phyloP scores from a whole-genome alignment of 1,140 invertebrate species.

The Zophobas atratus region DNA sequence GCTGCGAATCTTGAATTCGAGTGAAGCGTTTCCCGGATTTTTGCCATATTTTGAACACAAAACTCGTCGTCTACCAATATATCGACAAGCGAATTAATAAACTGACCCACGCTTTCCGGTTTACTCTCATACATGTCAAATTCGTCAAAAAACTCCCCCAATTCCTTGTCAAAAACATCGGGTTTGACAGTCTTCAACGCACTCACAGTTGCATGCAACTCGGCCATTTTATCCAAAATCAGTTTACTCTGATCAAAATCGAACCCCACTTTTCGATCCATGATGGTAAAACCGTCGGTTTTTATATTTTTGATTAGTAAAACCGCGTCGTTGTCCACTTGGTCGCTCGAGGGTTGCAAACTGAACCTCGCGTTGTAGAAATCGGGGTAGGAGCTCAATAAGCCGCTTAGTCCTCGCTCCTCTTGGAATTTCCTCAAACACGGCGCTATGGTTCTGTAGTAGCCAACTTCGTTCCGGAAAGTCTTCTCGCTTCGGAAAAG shows the following conservation, averaged over 20 bases:
- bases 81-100: not conserved
- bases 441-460: conserved; percentile 59
- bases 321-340: conserved; percentile 62
- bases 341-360: conserved; percentile 51
- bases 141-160: conserved; percentile 14
- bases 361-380: conserved; percentile 61
- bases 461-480: conserved; percentile 66
- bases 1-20: not conserved
- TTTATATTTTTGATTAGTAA: conserved; percentile 68
- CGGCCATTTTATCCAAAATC: conserved; percentile 5
- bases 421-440: conserved; percentile 58
- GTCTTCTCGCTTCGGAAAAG: conserved; percentile 67
- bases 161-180: conserved; percentile 2
- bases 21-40: not conserved
- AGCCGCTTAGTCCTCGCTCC: conserved; percentile 49
- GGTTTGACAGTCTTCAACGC: conserved; percentile 10
- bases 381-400: conserved; percentile 55
- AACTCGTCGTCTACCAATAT: not conserved
- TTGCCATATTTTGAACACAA: not conserved
- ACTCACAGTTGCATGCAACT: not conserved
- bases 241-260: conserved; percentile 5
- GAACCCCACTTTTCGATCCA: conserved; percentile 11
- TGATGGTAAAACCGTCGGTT: conserved; percentile 55
- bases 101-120: not conserved
- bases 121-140: conserved; percentile 12